Percentiles rank a stretch among this genome's conserved stretches.
These are phyloP conservation scores for Aphidius ervi DNA, from an alignment of 1,140 invertebrate genomes.

Conservation along the genomic window DNA sequence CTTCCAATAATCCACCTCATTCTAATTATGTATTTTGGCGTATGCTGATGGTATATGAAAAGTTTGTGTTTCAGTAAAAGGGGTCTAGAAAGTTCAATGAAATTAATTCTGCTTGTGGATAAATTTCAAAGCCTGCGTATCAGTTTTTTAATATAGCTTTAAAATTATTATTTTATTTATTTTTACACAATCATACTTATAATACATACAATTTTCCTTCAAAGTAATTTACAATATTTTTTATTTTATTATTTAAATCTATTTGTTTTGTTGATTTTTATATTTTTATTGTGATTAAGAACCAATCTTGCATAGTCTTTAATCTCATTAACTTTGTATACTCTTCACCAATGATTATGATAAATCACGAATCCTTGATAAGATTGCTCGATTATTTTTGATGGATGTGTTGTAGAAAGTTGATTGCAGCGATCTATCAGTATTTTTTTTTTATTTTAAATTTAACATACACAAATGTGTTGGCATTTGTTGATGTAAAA, in stretches of 20 bases:
- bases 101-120: conserved; percentile 46
- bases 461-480: too few relatives aligned
- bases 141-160: background rate
- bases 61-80: conserved; percentile 26
- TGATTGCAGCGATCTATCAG: conserved; percentile 13
- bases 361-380: conserved; percentile 4
- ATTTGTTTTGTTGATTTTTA: too few relatives aligned
- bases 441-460: conserved; percentile 3
- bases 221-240: too few relatives aligned
- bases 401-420: conserved; percentile 10
- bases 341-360: conserved; percentile 10
- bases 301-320: background rate
- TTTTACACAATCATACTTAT: too few relatives aligned
- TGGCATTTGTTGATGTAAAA: too few relatives aligned
- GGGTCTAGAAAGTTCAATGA: conserved; percentile 39
- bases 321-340: background rate
- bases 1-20: conserved; percentile 20
- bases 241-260: too few relatives aligned
- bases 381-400: conserved; percentile 7
- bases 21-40: conserved; percentile 38
- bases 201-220: too few relatives aligned
- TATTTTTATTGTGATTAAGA: conserved; percentile 3
- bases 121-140: conserved; percentile 36
- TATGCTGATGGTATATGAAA: conserved; percentile 17
- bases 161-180: too few relatives aligned